Conservation (phyloP, 1,140 invertebrate genomes). For the Brevipalpus yothersi region DNA sequence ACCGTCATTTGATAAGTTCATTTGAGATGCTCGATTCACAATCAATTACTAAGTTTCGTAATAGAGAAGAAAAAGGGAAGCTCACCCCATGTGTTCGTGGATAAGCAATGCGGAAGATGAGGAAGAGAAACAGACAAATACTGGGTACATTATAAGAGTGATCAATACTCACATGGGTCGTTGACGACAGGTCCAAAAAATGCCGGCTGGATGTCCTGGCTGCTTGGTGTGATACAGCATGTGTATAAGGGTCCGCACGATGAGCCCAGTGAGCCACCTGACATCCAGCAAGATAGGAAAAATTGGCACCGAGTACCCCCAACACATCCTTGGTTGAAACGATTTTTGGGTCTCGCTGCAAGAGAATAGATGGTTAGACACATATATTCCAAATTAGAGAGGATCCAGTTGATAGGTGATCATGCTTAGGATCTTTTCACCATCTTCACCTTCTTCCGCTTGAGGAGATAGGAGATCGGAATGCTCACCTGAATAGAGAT, state of each 20-base stretch:
- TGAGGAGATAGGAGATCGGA: too few relatives aligned
- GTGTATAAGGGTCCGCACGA: conserved; percentile 38
- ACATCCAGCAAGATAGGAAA: conserved; percentile 73
- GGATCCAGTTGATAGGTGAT: neutral
- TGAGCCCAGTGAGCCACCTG: conserved; percentile 51
- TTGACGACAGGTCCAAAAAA: conserved; percentile 41
- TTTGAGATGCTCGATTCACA: neutral
- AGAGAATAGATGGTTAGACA: too few relatives aligned
- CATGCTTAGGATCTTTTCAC: too few relatives aligned
- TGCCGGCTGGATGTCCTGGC: conserved; percentile 15
- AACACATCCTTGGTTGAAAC: conserved; percentile 10
- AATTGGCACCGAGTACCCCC: conserved; percentile 51
- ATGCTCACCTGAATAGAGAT: too few relatives aligned
- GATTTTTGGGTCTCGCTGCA: neutral
- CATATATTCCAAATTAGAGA: neutral
- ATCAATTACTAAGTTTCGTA: too few relatives aligned
- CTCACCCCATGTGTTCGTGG: too few relatives aligned
- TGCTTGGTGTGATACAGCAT: conserved; percentile 42
- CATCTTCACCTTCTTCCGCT: too few relatives aligned
- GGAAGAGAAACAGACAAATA: too few relatives aligned
- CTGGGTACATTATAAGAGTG: too few relatives aligned
- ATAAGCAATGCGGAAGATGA: too few relatives aligned
- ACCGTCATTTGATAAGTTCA: too few relatives aligned
- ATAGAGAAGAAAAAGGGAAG: too few relatives aligned
- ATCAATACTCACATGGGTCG: conserved; percentile 36